Conservation (phyloP, 2,797 vertebrate species). For the Bradypodion pumilum region DNA sequence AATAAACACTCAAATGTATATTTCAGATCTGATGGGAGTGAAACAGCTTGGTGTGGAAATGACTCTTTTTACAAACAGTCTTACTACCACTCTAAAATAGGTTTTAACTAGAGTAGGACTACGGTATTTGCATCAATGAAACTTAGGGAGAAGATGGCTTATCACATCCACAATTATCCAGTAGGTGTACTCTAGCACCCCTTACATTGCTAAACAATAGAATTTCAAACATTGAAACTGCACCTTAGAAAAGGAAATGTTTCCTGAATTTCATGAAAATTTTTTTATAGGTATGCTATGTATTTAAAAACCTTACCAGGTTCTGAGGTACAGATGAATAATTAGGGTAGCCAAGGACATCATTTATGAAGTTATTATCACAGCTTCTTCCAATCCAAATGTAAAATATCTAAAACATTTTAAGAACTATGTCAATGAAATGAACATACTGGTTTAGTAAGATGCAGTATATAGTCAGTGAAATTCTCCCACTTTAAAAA, state of each 20-base stretch:
- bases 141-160: too few species aligned
- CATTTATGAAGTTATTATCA: conserved; percentile 85
- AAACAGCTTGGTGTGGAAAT: too few species aligned
- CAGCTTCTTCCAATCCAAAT: conserved; percentile 93
- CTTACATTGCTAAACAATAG: too few species aligned
- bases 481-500: neutral
- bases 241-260: rapidly evolving
- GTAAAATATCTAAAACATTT: conserved; percentile 84
- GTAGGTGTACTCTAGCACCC: too few species aligned
- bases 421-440: conserved; percentile 48
- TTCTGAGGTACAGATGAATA: conserved; percentile 87
- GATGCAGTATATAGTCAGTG: neutral
- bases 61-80: too few species aligned
- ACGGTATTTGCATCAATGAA: too few species aligned
- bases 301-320: conserved; percentile 83
- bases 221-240: too few species aligned
- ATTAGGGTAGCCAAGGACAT: conserved; percentile 88
- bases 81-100: too few species aligned
- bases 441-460: neutral
- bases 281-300: conserved; percentile 5
- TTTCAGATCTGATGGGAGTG: too few species aligned
- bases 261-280: neutral
- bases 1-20: too few species aligned
- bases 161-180: too few species aligned
- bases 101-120: too few species aligned